Evolutionary conservation across 2,888 invertebrate genomes (phyloP).

Genomic region (Andrena trimmerana): DNA sequence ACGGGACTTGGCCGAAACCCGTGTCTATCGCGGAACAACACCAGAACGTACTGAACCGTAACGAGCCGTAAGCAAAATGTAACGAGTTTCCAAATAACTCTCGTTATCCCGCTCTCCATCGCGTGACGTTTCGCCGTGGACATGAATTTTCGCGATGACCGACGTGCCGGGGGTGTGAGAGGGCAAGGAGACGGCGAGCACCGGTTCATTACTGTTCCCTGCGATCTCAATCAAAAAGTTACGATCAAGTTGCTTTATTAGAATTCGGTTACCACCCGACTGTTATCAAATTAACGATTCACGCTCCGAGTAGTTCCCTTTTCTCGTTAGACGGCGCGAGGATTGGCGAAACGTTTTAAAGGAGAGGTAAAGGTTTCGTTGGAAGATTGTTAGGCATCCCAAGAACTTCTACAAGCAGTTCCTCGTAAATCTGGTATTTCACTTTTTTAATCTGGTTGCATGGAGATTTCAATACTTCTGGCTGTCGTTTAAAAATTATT

Average conservation of each 20-base stretch:
- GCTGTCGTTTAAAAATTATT: too few species aligned
- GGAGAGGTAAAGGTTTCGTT: too few species aligned
- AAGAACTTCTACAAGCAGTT: too few species aligned
- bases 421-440: too few species aligned
- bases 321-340: too few species aligned
- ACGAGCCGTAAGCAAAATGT: constrained; percentile 58
- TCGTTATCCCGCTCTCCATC: constrained; percentile 51
- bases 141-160: constrained; percentile 38
- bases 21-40: constrained; percentile 57
- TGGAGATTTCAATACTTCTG: too few species aligned
- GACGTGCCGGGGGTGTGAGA: not conserved
- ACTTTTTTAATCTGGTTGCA: too few species aligned
- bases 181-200: not conserved
- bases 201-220: constrained; percentile 35
- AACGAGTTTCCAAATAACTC: constrained; percentile 65
- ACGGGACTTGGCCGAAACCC: constrained; percentile 47
- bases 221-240: constrained; percentile 42
- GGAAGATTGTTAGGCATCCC: too few species aligned
- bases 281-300: constrained; percentile 35
- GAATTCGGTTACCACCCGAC: constrained; percentile 34
- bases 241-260: constrained; percentile 35
- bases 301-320: not conserved
- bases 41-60: constrained; percentile 53
- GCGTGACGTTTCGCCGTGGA: constrained; percentile 29
- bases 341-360: not conserved